Evolutionary conservation across 2,113 vertebrate genomes (phyloP).

Genomic region (Turnix velox): DNA sequence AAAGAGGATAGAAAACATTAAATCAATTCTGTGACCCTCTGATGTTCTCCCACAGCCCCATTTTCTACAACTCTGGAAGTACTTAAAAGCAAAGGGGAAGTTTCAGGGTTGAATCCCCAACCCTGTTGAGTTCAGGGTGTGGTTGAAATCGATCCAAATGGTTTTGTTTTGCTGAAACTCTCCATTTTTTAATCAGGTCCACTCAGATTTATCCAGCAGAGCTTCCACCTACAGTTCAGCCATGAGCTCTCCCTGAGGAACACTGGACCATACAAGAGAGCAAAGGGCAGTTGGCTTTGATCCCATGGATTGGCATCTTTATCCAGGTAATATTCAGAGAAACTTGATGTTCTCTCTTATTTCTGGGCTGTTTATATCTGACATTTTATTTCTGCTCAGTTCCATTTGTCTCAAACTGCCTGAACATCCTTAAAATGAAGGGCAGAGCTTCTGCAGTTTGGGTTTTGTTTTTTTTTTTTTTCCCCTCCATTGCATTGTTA

Average conservation of each 20-base stretch:
- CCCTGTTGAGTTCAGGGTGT: neutral
- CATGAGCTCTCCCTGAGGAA: neutral
- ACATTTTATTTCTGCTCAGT: neutral
- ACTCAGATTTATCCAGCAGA: neutral
- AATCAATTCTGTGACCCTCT: neutral
- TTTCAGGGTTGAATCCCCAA: neutral
- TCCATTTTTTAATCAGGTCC: neutral
- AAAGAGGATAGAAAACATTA: neutral
- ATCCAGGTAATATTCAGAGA: neutral
- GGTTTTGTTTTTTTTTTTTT: neutral
- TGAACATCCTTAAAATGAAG: neutral
- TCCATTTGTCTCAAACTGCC: neutral
- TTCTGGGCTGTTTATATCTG: neutral
- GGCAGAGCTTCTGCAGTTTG: neutral
- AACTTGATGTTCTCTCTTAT: neutral
- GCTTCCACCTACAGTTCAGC: neutral
- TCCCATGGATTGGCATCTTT: rapidly evolving
- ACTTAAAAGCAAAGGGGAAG: neutral
- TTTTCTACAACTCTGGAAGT: neutral
- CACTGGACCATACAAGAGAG: neutral
- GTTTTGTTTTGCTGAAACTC: neutral
- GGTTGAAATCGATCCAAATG: neutral
- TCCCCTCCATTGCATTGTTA: neutral
- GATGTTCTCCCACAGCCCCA: rapidly evolving
- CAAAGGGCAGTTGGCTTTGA: neutral